phyloP scores from a whole-genome alignment of 1,140 invertebrate species.

The Teleogryllus occipitalis region DNA sequence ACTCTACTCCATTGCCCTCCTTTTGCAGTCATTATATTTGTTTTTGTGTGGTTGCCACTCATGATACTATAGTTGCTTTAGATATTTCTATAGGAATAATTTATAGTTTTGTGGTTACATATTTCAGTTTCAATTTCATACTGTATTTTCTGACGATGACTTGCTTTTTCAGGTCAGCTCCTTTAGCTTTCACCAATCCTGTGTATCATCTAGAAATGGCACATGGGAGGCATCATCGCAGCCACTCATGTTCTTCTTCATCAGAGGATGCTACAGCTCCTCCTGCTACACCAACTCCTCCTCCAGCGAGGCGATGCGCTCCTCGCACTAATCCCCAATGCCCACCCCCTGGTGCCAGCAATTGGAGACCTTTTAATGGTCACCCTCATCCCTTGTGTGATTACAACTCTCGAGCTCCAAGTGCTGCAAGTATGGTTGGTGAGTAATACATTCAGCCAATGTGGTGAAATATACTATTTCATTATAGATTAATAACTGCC shows the following conservation, averaged over 20 bases:
- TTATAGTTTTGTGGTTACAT: too few species aligned
- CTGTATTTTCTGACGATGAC: too few species aligned
- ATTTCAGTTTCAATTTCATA: too few species aligned
- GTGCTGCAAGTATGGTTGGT: neutral
- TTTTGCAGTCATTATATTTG: too few species aligned
- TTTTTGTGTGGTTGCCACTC: too few species aligned
- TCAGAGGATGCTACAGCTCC: constrained; percentile 35
- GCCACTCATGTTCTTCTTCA: constrained; percentile 33
- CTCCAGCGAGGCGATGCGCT: constrained; percentile 23
- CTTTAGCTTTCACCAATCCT: constrained; percentile 79
- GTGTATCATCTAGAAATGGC: constrained; percentile 62
- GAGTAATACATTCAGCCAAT: neutral
- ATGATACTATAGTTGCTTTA: too few species aligned
- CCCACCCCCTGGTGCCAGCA: constrained; percentile 16
- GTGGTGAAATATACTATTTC: too few species aligned
- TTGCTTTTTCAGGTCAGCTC: constrained; percentile 37
- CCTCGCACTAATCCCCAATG: constrained; percentile 31
- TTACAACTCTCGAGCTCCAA: constrained; percentile 12
- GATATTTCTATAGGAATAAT: too few species aligned
- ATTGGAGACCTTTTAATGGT: constrained; percentile 24
- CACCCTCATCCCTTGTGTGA: constrained; percentile 9
- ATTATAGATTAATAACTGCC: too few species aligned
- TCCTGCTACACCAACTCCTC: constrained; percentile 35
- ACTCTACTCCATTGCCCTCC: too few species aligned
- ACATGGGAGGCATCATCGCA: constrained; percentile 30